Evolutionary conservation across 1,140 invertebrate genomes (phyloP).

Genomic region (Araneus ventricosus): DNA sequence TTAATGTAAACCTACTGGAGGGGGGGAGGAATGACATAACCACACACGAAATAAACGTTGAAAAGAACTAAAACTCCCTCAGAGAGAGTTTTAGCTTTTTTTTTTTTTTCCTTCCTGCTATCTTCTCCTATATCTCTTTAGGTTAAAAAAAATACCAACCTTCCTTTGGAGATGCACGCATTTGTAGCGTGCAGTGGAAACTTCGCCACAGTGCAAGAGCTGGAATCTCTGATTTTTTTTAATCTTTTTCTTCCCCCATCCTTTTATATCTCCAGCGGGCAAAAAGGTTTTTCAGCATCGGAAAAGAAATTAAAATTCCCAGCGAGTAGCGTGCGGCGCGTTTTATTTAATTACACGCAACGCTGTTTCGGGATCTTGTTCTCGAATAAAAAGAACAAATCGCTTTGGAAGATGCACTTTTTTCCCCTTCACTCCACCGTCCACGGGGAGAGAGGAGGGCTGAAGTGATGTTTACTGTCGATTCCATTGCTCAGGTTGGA

Average conservation of each 20-base stretch:
- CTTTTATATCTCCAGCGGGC: constrained; percentile 42
- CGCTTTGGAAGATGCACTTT: constrained; percentile 47
- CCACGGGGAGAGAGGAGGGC: neutral
- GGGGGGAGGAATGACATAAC: constrained; percentile 58
- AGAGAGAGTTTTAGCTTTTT: constrained; percentile 30
- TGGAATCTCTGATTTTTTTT: constrained; percentile 22
- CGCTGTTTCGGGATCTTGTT: constrained; percentile 51
- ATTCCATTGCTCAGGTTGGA: neutral
- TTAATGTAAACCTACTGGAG: constrained; percentile 22
- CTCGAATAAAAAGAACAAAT: constrained; percentile 43
- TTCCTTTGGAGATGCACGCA: constrained; percentile 27
- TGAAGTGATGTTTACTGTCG: constrained; percentile 23
- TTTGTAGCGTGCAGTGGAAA: constrained; percentile 31
- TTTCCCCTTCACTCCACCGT: neutral
- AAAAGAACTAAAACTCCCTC: constrained; percentile 53
- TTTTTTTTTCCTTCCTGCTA: constrained; percentile 7
- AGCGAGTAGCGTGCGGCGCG: constrained; percentile 46
- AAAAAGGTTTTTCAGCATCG: constrained; percentile 53
- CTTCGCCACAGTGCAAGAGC: neutral
- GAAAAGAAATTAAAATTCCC: constrained; percentile 70
- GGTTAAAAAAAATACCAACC: neutral
- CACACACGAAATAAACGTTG: constrained; percentile 53
- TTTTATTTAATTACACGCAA: constrained; percentile 72
- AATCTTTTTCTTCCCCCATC: constrained; percentile 22
- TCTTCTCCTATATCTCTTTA: neutral